These are phyloP conservation scores for Zonitis immaculata DNA, from an alignment of 2,888 invertebrate species.

Conservation along the genomic window DNA sequence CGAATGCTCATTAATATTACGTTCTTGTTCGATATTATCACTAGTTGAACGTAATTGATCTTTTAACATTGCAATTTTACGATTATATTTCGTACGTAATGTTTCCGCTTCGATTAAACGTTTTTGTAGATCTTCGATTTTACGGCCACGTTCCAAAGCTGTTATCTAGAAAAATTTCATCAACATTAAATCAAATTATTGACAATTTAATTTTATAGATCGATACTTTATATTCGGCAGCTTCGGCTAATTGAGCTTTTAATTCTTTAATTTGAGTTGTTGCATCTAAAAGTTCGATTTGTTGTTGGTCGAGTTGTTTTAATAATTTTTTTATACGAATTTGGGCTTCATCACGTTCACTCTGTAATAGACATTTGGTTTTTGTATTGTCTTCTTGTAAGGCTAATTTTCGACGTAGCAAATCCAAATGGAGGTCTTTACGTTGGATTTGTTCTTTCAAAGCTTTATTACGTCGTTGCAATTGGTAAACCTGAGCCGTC, in stretches of 20 bases:
- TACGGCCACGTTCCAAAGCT: conserved; percentile 74
- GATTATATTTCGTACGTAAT: conserved; percentile 66
- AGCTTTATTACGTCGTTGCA: conserved; percentile 80
- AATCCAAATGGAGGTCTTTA: conserved; percentile 85
- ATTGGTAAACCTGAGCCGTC: conserved; percentile 84
- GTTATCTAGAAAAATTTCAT: conserved; percentile 59
- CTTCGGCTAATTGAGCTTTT: conserved; percentile 78
- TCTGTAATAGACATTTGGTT: conserved; percentile 58
- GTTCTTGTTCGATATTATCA: conserved; percentile 66
- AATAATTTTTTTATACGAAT: conserved; percentile 70
- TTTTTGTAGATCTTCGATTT: conserved; percentile 78
- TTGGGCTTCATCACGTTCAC: conserved; percentile 65
- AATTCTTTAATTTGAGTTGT: conserved; percentile 76
- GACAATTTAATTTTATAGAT: background rate
- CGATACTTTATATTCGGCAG: conserved; percentile 77
- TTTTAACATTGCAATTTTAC: conserved; percentile 66
- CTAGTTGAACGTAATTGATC: conserved; percentile 65
- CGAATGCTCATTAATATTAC: conserved; percentile 66
- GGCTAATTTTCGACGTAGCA: conserved; percentile 79
- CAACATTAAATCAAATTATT: background rate
- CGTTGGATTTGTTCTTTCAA: conserved; percentile 87
- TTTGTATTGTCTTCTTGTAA: conserved; percentile 73
- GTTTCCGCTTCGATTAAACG: conserved; percentile 77
- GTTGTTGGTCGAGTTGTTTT: conserved; percentile 78
- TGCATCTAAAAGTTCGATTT: conserved; percentile 75